Conservation (phyloP, 2,888 invertebrate species). For the Tachina grossa region DNA sequence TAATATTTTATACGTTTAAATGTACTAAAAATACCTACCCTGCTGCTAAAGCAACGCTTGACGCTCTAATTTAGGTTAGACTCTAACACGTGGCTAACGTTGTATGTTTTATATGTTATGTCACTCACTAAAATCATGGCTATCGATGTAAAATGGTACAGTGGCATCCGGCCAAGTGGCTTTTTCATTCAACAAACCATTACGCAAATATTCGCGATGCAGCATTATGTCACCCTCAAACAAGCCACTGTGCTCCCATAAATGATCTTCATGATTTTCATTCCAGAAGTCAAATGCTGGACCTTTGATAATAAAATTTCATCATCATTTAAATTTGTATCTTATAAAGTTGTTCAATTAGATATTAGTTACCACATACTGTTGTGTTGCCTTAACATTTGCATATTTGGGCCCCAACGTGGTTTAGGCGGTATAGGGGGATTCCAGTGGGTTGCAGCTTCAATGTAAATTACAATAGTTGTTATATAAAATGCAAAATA, state of each 20-base stretch:
- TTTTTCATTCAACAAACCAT: constrained; percentile 83
- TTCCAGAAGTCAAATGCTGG: constrained; percentile 83
- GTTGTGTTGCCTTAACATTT: constrained; percentile 79
- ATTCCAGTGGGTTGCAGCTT: constrained; percentile 68
- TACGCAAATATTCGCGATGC: constrained; percentile 80
- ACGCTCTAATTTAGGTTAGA: no score
- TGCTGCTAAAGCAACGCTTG: no score
- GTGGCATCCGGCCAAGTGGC: constrained; percentile 84
- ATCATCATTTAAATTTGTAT: not conserved
- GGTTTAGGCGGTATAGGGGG: constrained; percentile 77
- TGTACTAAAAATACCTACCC: no score
- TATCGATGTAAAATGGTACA: constrained; percentile 84
- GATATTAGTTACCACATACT: constrained; percentile 76
- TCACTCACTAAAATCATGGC: constrained; percentile 84
- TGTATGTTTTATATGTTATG: not conserved
- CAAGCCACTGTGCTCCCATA: constrained; percentile 85
- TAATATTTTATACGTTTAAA: no score
- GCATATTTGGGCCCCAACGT: constrained; percentile 78
- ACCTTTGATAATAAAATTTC: constrained; percentile 68
- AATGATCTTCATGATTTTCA: constrained; percentile 82
- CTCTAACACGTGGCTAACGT: not conserved
- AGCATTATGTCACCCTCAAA: constrained; percentile 86
- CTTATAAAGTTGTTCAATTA: not conserved
- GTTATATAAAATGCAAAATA: constrained; percentile 1
- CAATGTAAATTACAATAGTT: not conserved